Evolutionary conservation across 2,888 invertebrate genomes (phyloP), one percentile per base, ranked within the genome.

Genomic region (Spicauda simplicius): DNA sequence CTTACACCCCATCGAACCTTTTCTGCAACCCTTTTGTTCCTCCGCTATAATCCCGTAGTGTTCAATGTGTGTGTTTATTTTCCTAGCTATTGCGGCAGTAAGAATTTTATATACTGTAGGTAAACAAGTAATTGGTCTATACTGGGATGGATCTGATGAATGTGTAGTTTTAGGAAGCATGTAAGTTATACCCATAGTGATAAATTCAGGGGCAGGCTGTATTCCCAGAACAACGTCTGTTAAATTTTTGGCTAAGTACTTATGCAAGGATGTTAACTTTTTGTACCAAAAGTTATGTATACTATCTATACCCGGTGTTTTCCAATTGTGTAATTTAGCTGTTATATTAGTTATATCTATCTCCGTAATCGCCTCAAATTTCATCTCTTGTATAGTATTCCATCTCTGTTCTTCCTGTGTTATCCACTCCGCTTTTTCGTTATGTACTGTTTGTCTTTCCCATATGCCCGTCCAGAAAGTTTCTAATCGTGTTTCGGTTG

Each of bases 311-410:
- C 66, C 71, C 4, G 71, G 48, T 2, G 69, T 33, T 59, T 72
- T 71, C 69, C 69, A 72, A 18, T 69, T 72, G 2, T 70, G 60
- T 20, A 69, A 14, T 52, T 50, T 61, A 45, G 12, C 18, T 14
- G 64, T 69, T 0, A 70, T 20, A 45, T 18, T 48, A 33, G 1
- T 18, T 11, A 70, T 54, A 16, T 70, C 70, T 12, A 1, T 18
- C 18, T 58, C 62, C 19, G 69, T 68, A 25, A 76, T n/a, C n/a
- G n/a, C 67, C 10, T 70, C 45, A 2, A 20, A 45, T 59, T 71
- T 73, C n/a, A n/a, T n/a, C n/a, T n/a, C n/a, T n/a, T n/a, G n/a
- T n/a, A n/a, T n/a, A n/a, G n/a, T n/a, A n/a, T 55, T 69, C 33
- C 73, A 41, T 41, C 2, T 2, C 12, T 11, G 8, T 2, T n/a